Conservation (phyloP, 2,797 vertebrate genomes). For the Microchirus variegatus region DNA sequence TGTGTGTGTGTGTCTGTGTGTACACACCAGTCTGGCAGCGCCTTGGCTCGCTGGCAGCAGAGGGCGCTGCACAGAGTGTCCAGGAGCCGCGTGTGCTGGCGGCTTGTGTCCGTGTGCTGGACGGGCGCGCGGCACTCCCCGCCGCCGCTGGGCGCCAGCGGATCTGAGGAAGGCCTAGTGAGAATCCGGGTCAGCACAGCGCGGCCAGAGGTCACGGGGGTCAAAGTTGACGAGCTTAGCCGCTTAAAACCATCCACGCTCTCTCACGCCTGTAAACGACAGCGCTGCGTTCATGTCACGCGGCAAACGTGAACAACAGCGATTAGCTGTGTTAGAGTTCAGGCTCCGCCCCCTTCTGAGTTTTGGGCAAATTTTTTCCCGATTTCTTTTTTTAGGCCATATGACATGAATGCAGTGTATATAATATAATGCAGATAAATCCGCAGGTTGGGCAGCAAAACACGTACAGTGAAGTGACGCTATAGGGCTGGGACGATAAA, state of each 20-base stretch:
- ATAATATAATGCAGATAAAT: neutral
- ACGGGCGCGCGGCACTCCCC: constrained; percentile 74
- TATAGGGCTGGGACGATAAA: too few relatives aligned
- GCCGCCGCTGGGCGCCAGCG: constrained; percentile 77
- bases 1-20: constrained; percentile 46
- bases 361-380: too few relatives aligned
- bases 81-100: constrained; percentile 82
- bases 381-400: neutral
- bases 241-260: neutral
- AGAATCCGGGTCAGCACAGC: constrained; percentile 83
- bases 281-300: neutral
- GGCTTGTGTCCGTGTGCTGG: constrained; percentile 84
- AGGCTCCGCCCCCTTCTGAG: too few relatives aligned
- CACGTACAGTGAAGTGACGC: neutral
- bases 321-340: too few relatives aligned
- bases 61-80: constrained; percentile 75
- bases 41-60: constrained; percentile 81
- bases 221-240: neutral
- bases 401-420: constrained; percentile 52
- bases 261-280: neutral
- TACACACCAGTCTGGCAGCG: constrained; percentile 76
- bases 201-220: constrained; percentile 47
- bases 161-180: constrained; percentile 86
- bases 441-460: constrained; percentile 14
- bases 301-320: too few relatives aligned